Evolutionary conservation across 1,140 invertebrate species (phyloP).

Genomic region (Asbolus verrucosus): DNA sequence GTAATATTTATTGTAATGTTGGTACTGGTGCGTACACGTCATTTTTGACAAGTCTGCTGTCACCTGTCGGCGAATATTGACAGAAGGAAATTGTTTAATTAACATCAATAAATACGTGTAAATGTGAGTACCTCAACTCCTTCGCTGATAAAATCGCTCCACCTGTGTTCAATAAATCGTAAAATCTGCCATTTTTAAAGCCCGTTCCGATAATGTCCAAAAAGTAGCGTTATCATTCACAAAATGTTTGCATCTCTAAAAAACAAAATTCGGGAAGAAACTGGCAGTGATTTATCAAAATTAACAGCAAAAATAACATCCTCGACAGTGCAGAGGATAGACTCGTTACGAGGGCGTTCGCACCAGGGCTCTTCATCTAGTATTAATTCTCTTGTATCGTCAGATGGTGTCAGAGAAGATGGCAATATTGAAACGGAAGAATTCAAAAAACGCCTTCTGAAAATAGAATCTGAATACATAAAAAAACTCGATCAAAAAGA

Average conservation of each 20-base stretch:
- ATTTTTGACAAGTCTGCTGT: constrained; percentile 16
- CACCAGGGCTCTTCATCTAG: constrained; percentile 73
- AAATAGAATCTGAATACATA: constrained; percentile 71
- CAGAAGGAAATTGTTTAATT: background rate
- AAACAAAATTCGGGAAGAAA: constrained; percentile 81
- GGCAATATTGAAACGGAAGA: constrained; percentile 65
- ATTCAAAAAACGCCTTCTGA: constrained; percentile 65
- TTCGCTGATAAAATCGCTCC: constrained; percentile 2
- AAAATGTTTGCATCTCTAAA: constrained; percentile 76
- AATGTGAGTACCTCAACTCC: constrained; percentile 7
- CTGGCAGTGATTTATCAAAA: constrained; percentile 75
- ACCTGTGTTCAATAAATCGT: constrained; percentile 13
- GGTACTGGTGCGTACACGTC: constrained; percentile 2
- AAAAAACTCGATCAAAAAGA: constrained; percentile 76
- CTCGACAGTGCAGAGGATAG: constrained; percentile 67
- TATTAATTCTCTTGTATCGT: constrained; percentile 68
- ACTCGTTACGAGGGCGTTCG: constrained; percentile 69
- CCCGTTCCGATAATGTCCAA: background rate
- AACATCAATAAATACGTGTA: constrained; percentile 30
- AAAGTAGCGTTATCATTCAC: background rate
- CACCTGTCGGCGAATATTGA: constrained; percentile 16
- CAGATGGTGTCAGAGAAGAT: constrained; percentile 63
- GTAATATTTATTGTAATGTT: too few species aligned
- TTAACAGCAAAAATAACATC: constrained; percentile 64
- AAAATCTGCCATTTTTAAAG: constrained; percentile 10